Conservation (phyloP, 2,888 invertebrate species). For the Hecatera dysodea region DNA sequence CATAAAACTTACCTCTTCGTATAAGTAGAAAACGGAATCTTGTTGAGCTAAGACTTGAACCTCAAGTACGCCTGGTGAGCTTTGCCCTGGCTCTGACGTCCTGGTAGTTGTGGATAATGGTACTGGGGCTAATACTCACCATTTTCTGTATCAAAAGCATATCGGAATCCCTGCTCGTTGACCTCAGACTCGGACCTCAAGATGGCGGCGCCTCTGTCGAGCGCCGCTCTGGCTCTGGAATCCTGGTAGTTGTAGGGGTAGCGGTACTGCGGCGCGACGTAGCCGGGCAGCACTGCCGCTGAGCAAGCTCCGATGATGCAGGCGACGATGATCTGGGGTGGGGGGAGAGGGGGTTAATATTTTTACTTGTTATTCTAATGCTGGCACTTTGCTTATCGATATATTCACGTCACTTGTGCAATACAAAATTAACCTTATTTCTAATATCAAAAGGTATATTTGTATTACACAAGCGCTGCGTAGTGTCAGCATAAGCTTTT, state of each 20-base stretch:
- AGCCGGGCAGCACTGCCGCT: slow-evolving; percentile 76
- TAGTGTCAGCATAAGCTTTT: not conserved
- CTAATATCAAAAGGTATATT: too few species aligned
- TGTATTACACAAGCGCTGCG: too few species aligned
- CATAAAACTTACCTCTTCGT: too few species aligned
- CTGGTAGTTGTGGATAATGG: too few species aligned
- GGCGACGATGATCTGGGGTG: slow-evolving; percentile 79
- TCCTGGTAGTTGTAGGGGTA: slow-evolving; percentile 74
- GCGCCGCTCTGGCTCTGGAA: slow-evolving; percentile 74
- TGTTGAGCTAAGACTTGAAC: too few species aligned
- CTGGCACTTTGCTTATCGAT: too few species aligned
- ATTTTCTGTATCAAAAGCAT: slow-evolving; percentile 92
- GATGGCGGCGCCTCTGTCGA: slow-evolving; percentile 83
- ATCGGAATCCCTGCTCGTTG: slow-evolving; percentile 83
- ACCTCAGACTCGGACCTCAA: slow-evolving; percentile 81
- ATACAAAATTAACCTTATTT: too few species aligned
- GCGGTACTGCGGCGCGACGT: slow-evolving; percentile 75
- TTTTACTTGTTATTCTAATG: not conserved
- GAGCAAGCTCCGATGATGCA: slow-evolving; percentile 79
- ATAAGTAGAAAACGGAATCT: too few species aligned
- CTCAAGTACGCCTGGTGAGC: too few species aligned
- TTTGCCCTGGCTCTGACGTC: too few species aligned
- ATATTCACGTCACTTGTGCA: too few species aligned
- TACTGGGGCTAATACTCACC: slow-evolving; percentile 86
- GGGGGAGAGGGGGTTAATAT: not conserved